These are phyloP conservation scores for Priocnemis perturbator DNA, from an alignment of 2,888 invertebrate species.

Conservation along the genomic window DNA sequence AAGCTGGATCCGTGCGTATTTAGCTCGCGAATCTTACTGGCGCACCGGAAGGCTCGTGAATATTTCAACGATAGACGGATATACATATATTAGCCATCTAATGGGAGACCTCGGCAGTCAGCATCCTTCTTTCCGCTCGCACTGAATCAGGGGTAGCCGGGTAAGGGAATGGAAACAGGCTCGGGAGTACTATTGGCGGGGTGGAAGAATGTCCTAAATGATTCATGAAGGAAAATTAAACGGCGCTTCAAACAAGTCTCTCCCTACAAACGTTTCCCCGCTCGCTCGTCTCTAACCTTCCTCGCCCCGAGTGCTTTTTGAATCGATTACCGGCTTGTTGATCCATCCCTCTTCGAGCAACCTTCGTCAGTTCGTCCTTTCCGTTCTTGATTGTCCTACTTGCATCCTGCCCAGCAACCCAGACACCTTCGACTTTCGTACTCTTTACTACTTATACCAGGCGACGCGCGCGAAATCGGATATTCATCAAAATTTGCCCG, in stretches of 20 bases:
- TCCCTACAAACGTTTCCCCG: constrained; percentile 19
- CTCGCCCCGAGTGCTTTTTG: constrained; percentile 9
- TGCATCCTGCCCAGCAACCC: constrained; percentile 5
- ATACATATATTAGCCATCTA: constrained; percentile 61
- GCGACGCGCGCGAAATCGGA: background rate
- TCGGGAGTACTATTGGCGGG: constrained; percentile 1
- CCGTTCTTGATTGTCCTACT: constrained; percentile 32
- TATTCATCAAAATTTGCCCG: constrained; percentile 32
- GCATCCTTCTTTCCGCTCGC: background rate
- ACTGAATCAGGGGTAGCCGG: constrained; percentile 28
- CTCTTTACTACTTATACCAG: constrained; percentile 24
- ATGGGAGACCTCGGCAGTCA: constrained; percentile 43
- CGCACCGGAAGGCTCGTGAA: constrained; percentile 56
- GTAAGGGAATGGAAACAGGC: constrained; percentile 39
- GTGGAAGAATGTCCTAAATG: constrained; percentile 54
- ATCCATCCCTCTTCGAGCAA: constrained; percentile 11
- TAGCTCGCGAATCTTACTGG: constrained; percentile 51
- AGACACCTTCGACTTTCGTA: constrained; percentile 25
- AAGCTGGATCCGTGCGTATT: constrained; percentile 40
- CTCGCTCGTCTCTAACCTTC: constrained; percentile 16
- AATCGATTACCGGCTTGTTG: constrained; percentile 13
- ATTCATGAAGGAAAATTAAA: constrained; percentile 63
- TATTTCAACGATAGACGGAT: constrained; percentile 62
- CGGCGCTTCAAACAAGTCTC: constrained; percentile 48
- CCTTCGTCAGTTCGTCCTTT: constrained; percentile 9